Conservation (phyloP, 2,888 invertebrate genomes). For the Pharmacophagus antenor region DNA sequence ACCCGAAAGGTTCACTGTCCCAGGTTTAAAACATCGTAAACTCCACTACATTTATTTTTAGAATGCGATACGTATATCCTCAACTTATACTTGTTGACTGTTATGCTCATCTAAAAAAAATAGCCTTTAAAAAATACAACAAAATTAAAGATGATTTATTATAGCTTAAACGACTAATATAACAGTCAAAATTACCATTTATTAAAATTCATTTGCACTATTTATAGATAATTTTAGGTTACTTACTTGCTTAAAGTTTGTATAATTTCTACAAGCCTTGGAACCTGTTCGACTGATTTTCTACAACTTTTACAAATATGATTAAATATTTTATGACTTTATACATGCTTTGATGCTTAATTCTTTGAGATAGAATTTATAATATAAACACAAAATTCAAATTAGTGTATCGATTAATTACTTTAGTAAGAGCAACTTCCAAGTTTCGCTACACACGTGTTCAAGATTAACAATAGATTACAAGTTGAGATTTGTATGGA, state of each 20-base stretch:
- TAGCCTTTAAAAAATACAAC: too few relatives aligned
- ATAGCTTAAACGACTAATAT: too few relatives aligned
- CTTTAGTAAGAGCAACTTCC: constrained; percentile 27
- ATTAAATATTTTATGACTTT: background rate
- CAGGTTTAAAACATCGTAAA: constrained; percentile 9
- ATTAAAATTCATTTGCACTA: too few relatives aligned
- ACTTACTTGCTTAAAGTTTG: too few relatives aligned
- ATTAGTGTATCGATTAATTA: too few relatives aligned
- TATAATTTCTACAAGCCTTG: too few relatives aligned
- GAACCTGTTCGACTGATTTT: background rate
- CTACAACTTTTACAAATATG: background rate
- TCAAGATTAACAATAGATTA: constrained; percentile 36
- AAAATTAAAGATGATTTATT: too few relatives aligned
- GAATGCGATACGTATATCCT: background rate
- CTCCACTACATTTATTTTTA: constrained; percentile 2
- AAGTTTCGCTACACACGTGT: constrained; percentile 35
- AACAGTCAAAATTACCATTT: too few relatives aligned
- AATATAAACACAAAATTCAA: background rate
- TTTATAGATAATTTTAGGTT: too few relatives aligned
- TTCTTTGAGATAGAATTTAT: too few relatives aligned
- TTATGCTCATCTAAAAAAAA: too few relatives aligned
- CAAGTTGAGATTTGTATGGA: constrained; percentile 34
- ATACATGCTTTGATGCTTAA: background rate
- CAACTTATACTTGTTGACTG: too few relatives aligned
- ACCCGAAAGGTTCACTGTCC: constrained; percentile 6